Evolutionary conservation across 2,113 vertebrate genomes (phyloP).

Genomic region (Machaerirhynchus nigripectus): DNA sequence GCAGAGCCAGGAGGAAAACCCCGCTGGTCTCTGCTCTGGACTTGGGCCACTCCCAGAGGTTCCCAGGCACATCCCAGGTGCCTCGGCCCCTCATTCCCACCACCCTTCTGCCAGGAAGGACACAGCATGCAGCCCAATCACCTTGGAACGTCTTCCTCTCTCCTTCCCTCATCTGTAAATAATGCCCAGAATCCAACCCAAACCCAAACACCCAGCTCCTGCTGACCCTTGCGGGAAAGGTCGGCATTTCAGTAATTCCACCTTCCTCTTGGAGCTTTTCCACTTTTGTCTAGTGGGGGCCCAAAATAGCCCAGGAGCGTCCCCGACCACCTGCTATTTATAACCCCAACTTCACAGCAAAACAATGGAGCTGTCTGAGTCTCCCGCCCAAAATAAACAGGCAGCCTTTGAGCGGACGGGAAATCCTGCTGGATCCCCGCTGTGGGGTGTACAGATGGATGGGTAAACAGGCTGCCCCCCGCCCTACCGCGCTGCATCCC

Average conservation of each 20-base stretch:
- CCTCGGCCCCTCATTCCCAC: background rate
- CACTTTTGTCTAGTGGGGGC: conserved; percentile 65
- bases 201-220: background rate
- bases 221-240: conserved; percentile 48
- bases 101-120: background rate
- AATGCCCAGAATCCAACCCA: conserved; percentile 14
- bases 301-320: conserved; percentile 52
- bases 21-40: background rate
- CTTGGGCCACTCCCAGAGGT: background rate
- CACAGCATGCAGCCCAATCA: background rate
- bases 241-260: conserved; percentile 59
- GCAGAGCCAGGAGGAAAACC: background rate
- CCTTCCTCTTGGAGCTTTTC: conserved; percentile 67
- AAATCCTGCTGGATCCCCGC: conserved; percentile 69
- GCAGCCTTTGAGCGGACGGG: conserved; percentile 56
- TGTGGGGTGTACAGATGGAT: conserved; percentile 52
- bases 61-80: background rate
- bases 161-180: background rate
- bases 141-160: background rate
- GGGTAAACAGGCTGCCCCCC: conserved; percentile 52
- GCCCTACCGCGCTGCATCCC: background rate
- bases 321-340: conserved; percentile 69
- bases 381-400: conserved; percentile 69
- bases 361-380: conserved; percentile 67
- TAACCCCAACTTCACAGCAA: conserved; percentile 38